Evolutionary conservation across 2,888 invertebrate species (phyloP).

Genomic region (Orchestes rusci): DNA sequence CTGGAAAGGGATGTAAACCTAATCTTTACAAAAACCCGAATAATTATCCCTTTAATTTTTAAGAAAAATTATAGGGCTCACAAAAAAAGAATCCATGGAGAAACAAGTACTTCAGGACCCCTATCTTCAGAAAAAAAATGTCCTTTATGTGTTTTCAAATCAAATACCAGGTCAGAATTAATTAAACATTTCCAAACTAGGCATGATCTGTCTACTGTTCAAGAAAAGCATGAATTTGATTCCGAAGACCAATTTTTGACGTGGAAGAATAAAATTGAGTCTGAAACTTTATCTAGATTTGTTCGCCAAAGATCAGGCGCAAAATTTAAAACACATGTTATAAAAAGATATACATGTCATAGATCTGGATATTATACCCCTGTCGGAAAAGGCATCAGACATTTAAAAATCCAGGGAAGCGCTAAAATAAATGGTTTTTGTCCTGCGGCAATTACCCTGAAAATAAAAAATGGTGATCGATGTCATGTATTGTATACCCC

Average conservation of each 20-base stretch:
- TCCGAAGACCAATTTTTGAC: conserved; percentile 1
- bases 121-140: background rate
- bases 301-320: no score
- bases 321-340: no score
- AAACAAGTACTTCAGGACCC: background rate
- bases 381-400: conserved; percentile 1
- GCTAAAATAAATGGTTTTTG: conserved; percentile 1
- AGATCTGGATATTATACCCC: conserved; percentile 4
- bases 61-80: no score
- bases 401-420: conserved; percentile 2
- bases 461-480: conserved; percentile 2
- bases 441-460: background rate
- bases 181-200: conserved; percentile 4
- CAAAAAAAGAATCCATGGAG: conserved; percentile 4
- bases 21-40: conserved; percentile 4
- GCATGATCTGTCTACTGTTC: background rate
- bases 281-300: conserved; percentile 4
- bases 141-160: conserved; percentile 2
- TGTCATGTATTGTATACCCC: conserved; percentile 1
- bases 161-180: background rate
- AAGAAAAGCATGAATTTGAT: conserved; percentile 4
- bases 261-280: conserved; percentile 2
- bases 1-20: no score
- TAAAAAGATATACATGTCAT: background rate
- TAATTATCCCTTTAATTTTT: no score